A percentile compares a stretch with the other conserved stretches of the same genome.
These are phyloP conservation scores for Aselliscus stoliczkanus DNA, from an alignment of 2,797 vertebrate genomes.

Conservation along the genomic window DNA sequence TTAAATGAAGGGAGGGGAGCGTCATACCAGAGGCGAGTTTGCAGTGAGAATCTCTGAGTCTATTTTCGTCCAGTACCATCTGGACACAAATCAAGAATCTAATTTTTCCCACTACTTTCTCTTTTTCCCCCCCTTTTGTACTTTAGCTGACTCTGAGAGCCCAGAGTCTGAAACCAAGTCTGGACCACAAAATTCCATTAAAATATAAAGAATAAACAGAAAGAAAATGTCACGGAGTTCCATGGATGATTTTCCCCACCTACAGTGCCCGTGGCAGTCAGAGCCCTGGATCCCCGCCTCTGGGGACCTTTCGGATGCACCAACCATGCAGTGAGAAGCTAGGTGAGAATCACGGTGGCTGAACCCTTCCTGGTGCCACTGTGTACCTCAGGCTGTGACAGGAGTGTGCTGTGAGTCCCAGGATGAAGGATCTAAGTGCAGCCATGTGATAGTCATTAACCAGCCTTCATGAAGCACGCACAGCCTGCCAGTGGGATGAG, in stretches of 20 bases:
- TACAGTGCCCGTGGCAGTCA: conserved; percentile 47
- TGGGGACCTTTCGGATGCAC: neutral
- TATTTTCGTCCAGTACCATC: conserved; percentile 86
- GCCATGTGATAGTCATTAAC: neutral
- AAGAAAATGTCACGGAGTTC: conserved; percentile 69
- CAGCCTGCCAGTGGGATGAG: neutral
- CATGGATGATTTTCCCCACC: conserved; percentile 67
- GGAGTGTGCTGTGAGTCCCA: conserved; percentile 40
- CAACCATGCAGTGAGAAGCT: neutral
- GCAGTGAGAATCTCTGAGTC: conserved; percentile 85
- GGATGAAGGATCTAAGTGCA: neutral
- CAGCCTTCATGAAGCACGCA: neutral
- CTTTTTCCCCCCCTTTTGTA: conserved; percentile 75
- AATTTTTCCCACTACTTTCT: conserved; percentile 82
- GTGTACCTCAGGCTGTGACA: neutral
- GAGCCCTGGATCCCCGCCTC: neutral
- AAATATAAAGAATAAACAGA: conserved; percentile 74
- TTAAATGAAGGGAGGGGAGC: conserved; percentile 78
- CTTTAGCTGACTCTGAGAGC: conserved; percentile 79
- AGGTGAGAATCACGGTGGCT: neutral
- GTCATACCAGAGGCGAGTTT: conserved; percentile 86
- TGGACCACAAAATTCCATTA: conserved; percentile 80
- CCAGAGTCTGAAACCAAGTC: conserved; percentile 75
- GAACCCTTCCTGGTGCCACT: neutral
- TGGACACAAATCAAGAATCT: conserved; percentile 89